A percentile compares a stretch with the other conserved stretches of the same genome.
Conservation (phyloP, 2,888 invertebrate species). For the Hipparchia sbordonii region DNA sequence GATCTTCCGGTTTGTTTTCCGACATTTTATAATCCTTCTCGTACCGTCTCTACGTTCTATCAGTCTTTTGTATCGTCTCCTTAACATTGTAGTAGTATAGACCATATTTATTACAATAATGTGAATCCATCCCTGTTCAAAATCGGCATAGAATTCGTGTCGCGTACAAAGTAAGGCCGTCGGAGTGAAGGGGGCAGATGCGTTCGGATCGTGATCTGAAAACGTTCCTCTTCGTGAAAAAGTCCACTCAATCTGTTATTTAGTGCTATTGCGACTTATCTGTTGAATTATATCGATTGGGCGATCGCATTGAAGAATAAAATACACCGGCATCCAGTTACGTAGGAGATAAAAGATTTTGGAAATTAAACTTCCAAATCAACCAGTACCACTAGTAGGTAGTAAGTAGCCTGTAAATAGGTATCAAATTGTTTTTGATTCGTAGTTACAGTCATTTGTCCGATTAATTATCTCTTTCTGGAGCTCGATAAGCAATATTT, state of each 20-base stretch:
- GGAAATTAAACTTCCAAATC: background rate
- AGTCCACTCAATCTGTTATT: constrained; percentile 38
- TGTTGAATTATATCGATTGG: constrained; percentile 1
- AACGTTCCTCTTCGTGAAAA: constrained; percentile 41
- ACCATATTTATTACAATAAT: background rate
- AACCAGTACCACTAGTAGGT: background rate
- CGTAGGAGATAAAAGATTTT: background rate
- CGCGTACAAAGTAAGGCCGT: constrained; percentile 64
- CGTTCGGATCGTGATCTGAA: constrained; percentile 68
- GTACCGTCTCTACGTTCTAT: no score
- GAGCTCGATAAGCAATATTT: no score
- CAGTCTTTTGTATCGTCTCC: no score
- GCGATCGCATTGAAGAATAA: background rate
- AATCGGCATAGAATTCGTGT: constrained; percentile 54
- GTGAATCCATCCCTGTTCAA: constrained; percentile 54
- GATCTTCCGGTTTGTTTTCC: no score
- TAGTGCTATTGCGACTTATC: constrained; percentile 2
- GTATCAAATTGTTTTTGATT: no score
- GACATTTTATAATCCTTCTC: no score
- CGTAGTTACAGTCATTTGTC: no score
- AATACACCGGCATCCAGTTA: background rate
- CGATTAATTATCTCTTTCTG: no score
- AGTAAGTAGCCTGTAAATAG: no score
- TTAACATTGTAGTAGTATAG: no score
- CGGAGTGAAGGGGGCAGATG: constrained; percentile 71